A percentile compares a stretch with the other conserved stretches of the same genome.
phyloP scores from a whole-genome alignment of 2,113 vertebrate genomes.

The Muntiacus reevesi region DNA sequence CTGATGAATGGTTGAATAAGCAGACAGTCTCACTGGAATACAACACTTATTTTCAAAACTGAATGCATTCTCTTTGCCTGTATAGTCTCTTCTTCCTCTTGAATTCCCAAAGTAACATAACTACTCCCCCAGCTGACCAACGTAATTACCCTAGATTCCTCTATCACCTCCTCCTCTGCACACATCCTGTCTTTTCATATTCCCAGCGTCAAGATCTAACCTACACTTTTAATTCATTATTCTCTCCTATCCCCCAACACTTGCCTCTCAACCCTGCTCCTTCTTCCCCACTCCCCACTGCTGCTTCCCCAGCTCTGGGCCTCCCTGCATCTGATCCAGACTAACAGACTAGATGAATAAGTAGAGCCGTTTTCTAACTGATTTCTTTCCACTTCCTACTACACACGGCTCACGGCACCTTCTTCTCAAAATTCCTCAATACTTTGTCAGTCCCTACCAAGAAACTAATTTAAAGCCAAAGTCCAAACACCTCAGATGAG shows the following conservation, averaged over 20 bases:
- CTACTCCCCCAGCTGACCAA: background rate
- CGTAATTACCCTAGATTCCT: background rate
- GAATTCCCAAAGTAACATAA: background rate
- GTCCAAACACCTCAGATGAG: background rate
- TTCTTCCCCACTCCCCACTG: background rate
- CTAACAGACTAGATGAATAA: background rate
- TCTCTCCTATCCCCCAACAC: background rate
- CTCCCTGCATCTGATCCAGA: background rate
- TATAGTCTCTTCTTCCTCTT: background rate
- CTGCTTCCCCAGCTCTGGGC: background rate
- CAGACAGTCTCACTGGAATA: background rate
- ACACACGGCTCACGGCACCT: background rate
- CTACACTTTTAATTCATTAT: background rate
- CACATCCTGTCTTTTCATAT: background rate
- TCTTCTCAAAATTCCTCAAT: background rate
- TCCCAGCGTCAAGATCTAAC: background rate
- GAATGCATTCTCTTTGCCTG: background rate
- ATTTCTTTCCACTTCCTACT: background rate
- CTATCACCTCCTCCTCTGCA: background rate
- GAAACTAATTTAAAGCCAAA: background rate
- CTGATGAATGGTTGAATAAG: background rate
- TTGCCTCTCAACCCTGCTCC: background rate
- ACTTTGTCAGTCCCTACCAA: background rate
- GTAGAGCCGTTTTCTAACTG: background rate
- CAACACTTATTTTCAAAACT: background rate